These are phyloP conservation scores for Melanotaenia parkinsoni DNA, from an alignment of 2,797 vertebrate genomes.

Conservation along the genomic window DNA sequence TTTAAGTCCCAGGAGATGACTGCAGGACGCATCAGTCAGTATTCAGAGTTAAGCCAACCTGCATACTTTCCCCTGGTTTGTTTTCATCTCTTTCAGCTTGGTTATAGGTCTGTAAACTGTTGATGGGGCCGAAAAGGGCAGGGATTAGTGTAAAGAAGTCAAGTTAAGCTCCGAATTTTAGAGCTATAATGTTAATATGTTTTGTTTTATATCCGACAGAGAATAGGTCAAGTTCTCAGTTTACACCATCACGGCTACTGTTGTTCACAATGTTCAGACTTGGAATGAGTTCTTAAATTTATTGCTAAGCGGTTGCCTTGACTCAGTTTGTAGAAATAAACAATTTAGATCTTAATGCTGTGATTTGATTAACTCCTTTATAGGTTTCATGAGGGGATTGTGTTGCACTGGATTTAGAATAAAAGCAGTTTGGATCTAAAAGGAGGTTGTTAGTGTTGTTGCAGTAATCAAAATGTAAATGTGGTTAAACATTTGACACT, in stretches of 20 bases:
- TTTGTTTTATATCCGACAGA: slow-evolving; percentile 49
- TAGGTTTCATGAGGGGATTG: not conserved
- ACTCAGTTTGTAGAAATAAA: not conserved
- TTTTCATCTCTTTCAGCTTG: slow-evolving; percentile 62
- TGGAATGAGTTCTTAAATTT: slow-evolving; percentile 7
- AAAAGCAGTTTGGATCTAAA: slow-evolving; percentile 9
- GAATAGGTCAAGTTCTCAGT: slow-evolving; percentile 35
- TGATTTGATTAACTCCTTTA: not conserved
- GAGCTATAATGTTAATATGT: slow-evolving; percentile 51
- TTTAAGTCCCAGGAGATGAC: slow-evolving; percentile 1
- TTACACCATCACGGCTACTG: slow-evolving; percentile 26
- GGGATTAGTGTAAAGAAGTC: slow-evolving; percentile 9
- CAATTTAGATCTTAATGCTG: not conserved
- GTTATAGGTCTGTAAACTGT: slow-evolving; percentile 66
- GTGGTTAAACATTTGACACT: slow-evolving; percentile 32
- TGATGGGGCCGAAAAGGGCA: slow-evolving; percentile 46
- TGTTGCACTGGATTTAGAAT: slow-evolving; percentile 2
- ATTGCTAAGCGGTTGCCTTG: not conserved
- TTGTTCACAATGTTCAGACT: slow-evolving; percentile 13
- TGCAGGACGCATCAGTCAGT: slow-evolving; percentile 19
- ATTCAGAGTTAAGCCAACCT: slow-evolving; percentile 61
- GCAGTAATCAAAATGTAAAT: slow-evolving; percentile 54
- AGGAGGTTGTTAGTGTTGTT: slow-evolving; percentile 4
- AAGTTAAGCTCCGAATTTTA: slow-evolving; percentile 2
- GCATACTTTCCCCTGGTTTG: slow-evolving; percentile 59